Evolutionary conservation across 2,888 invertebrate species (phyloP).

Genomic region (Euclidia mi): DNA sequence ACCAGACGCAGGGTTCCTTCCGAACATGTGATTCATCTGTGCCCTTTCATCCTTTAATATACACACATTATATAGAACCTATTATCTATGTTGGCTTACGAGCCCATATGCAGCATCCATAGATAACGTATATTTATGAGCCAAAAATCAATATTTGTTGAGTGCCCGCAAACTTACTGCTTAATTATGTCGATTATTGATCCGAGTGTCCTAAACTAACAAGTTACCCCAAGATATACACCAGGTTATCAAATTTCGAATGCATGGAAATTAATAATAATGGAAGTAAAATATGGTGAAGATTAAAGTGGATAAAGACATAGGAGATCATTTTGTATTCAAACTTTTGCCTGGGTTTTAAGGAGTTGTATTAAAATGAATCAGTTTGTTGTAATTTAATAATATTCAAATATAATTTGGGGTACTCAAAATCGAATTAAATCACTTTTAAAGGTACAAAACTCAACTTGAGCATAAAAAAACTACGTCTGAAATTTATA

Average conservation of each 20-base stretch:
- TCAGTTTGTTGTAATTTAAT: too few species aligned
- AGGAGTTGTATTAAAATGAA: too few species aligned
- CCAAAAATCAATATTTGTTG: constrained; percentile 34
- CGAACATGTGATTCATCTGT: too few species aligned
- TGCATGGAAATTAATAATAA: neutral
- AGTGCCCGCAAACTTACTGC: constrained; percentile 27
- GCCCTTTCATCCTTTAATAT: neutral
- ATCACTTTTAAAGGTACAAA: too few species aligned
- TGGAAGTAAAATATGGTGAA: too few species aligned
- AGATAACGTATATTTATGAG: constrained; percentile 31
- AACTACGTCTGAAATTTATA: too few species aligned
- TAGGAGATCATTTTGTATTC: too few species aligned
- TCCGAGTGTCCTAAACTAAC: constrained; percentile 36
- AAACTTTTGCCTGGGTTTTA: too few species aligned
- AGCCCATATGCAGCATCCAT: neutral
- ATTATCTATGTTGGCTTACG: neutral
- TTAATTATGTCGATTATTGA: constrained; percentile 35
- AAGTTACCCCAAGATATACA: constrained; percentile 20
- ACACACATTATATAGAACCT: neutral
- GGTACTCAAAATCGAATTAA: too few species aligned
- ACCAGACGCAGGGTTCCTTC: too few species aligned
- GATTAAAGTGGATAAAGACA: neutral
- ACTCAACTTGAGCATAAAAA: too few species aligned
- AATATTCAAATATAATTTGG: too few species aligned
- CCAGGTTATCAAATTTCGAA: neutral